phyloP scores from a whole-genome alignment of 2,113 vertebrate species.

The Scortum barcoo region DNA sequence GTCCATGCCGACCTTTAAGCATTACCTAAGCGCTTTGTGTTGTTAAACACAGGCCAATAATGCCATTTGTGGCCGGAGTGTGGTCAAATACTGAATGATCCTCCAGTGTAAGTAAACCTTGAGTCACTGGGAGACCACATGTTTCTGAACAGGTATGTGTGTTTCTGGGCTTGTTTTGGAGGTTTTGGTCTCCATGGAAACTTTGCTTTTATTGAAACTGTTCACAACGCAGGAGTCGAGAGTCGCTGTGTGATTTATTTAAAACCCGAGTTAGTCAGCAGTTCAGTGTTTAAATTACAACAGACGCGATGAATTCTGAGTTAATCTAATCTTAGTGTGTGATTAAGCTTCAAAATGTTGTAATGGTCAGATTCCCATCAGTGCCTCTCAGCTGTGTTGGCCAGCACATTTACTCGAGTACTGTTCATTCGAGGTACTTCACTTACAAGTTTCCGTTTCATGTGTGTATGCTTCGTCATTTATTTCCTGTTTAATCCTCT shows the following conservation, averaged over 20 bases:
- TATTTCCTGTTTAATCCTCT: too few species aligned
- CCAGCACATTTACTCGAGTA: neutral
- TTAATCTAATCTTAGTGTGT: neutral
- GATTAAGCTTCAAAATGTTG: neutral
- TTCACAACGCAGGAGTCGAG: neutral
- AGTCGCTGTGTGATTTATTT: neutral
- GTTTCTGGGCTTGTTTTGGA: neutral
- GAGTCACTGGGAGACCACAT: neutral
- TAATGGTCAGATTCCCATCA: neutral
- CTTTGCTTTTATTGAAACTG: neutral
- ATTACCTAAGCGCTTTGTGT: neutral
- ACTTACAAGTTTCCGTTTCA: neutral
- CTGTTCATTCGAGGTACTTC: too few species aligned
- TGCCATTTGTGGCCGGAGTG: neutral
- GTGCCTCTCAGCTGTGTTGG: neutral
- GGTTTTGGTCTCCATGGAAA: conserved; percentile 21
- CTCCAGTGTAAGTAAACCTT: neutral
- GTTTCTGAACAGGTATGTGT: conserved; percentile 29
- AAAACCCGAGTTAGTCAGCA: conserved; percentile 2
- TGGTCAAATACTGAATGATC: neutral
- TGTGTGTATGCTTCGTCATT: too few species aligned
- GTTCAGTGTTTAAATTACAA: neutral
- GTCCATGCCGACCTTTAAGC: neutral
- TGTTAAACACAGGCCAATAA: neutral
- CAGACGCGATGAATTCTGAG: neutral